Evolutionary conservation across 2,888 invertebrate genomes (phyloP), one percentile per base, ranked within the genome.

Genomic region (Baccha elongata): DNA sequence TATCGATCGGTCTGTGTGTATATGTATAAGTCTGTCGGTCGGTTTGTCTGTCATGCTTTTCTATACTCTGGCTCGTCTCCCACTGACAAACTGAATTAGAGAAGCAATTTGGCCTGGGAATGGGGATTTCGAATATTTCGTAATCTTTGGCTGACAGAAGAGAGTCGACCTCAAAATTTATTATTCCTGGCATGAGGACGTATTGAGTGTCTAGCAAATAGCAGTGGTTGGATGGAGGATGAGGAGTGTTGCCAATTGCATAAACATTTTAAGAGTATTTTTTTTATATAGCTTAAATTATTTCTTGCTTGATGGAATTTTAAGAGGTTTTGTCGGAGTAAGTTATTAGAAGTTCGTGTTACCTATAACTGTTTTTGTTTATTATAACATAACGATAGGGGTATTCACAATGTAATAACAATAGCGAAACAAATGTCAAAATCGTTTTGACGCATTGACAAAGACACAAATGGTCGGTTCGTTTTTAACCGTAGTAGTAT

Each of bases 151-250:
- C 78, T 78, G 68, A 68, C 83, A 83, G 44, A 64, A 83, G 44
- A 64, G 76, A 78, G 73, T 72, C 83, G 78, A 78, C 83, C 83
- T 78, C 68, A 83, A 78, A 83, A 83, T 83, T 50, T 76, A 76
- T 83, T 78, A 68, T 76, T 52, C 53, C 62, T 37, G 42, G 13
- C 68, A 55, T 62, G 40, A 48, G 75, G 67, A 62, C 76, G 72
- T 67, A 78, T 76, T 52, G 71, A 71, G 67, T 81, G 81, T 81
- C 81, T 81, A 71, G 76, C 65, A 62, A 58, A 58, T 64, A 72
- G 10, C 26, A 60, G 44, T 44, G 46, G 50, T 8, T 7, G 42
- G 3, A 32, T 68, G 21, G n/a, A n/a, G 8, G 17, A 35, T 26
- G 46, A 15, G 1, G 0, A 42, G 53, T 40, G 42, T 35, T 44